Base-by-base conservation (phyloP, 2,888 invertebrate species). In the Caenorhabditis auriculariae region DNA sequence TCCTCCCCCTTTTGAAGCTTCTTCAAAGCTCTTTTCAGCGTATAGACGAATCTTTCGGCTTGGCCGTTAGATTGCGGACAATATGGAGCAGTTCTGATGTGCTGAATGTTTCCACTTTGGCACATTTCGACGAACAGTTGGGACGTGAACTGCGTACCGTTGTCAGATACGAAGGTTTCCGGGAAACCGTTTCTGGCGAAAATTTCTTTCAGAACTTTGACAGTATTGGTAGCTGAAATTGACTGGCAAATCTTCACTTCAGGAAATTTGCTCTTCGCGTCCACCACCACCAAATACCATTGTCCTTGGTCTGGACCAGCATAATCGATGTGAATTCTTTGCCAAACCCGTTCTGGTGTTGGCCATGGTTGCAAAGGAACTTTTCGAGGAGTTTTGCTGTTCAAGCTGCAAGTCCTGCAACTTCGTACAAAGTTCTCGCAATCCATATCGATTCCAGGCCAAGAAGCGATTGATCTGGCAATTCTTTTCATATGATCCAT, bases 221-320 rank as follows among this genome's bases (percentile, higher is more conserved):
- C 54, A 5, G 63, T 60, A 12, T 27, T 19, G 1, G 12, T 7
- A 5, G 61, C 37, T 1, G 65, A 49, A 1, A 53, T 63, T 0
- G 29, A 44, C 12, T 23, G 41, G 39, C 51, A 50, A 15, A 35
- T 21, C 7, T 50, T 4, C 9, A 60, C 78, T 71, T 84, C 83
- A 2, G 81, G 76, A 83, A 83, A 85, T 59, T 84, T 85, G 0
- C 83, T 82, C 55, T 75, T 75, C 21, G 82, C 74, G 60, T 84
- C 83, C 2, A 82, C 77, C 2, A 83, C 65, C 4, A 84, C 67
- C 2, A 83, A 53, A 37, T 81, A 74, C 12, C 9, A 44, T 3
- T 38, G 9, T 26, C 59, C 53, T 12, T 49, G n/a, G 3, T 26
- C 43, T 67, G 75, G 82, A 5, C 82, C 83, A 12, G 82, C 81